Conservation (phyloP, 2,888 invertebrate genomes). For the Congeria kusceri region DNA sequence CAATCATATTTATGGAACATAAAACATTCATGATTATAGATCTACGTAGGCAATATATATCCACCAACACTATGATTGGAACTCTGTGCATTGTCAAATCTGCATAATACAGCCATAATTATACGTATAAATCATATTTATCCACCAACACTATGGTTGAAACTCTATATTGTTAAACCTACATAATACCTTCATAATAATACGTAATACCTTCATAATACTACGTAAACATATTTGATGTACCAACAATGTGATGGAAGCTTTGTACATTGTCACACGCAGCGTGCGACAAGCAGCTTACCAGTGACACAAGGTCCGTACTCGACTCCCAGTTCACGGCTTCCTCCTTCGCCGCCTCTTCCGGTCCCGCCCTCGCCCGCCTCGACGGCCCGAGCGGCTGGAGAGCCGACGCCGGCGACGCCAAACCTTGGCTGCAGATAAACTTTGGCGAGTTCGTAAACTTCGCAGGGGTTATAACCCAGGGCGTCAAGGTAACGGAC, state of each 20-base stretch:
- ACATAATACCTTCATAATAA: no score
- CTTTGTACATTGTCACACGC: constrained; percentile 18
- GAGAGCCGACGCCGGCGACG: constrained; percentile 82
- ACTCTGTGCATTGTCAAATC: no score
- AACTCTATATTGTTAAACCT: no score
- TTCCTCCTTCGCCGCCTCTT: constrained; percentile 36
- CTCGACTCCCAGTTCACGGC: constrained; percentile 42
- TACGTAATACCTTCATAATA: no score
- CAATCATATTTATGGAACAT: no score
- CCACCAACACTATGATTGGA: no score
- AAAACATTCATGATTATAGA: no score
- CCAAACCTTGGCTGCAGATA: constrained; percentile 73
- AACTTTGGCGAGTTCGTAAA: constrained; percentile 70
- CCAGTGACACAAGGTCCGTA: constrained; percentile 43
- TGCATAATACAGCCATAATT: no score
- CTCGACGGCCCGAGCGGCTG: constrained; percentile 89
- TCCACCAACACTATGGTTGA: no score
- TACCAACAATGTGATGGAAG: constrained; percentile 78
- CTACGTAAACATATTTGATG: no score
- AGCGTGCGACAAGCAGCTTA: constrained; percentile 56
- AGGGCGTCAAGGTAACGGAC: constrained; percentile 59
- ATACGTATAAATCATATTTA: no score
- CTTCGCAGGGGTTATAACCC: constrained; percentile 70
- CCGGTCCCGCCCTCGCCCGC: constrained; percentile 86
- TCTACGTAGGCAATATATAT: no score